phyloP scores from a whole-genome alignment of 2,888 invertebrate species.

The Mythimna pallens region DNA sequence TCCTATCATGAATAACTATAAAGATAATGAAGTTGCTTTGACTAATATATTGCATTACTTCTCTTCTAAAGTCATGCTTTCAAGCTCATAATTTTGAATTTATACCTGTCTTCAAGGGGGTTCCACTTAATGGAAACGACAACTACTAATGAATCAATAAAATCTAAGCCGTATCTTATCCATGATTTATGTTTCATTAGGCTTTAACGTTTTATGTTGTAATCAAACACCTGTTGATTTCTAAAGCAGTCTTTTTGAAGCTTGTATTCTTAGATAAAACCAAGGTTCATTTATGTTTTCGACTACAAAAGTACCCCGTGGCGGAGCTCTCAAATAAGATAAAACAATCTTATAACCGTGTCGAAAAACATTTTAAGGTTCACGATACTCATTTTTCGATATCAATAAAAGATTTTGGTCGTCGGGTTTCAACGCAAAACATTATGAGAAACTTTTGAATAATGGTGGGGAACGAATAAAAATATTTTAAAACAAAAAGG shows the following conservation, averaged over 20 bases:
- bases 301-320: slow-evolving; percentile 68
- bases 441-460: slow-evolving; percentile 88
- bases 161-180: slow-evolving; percentile 66
- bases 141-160: slow-evolving; percentile 71
- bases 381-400: slow-evolving; percentile 85
- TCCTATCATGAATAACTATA: slow-evolving; percentile 30
- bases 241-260: slow-evolving; percentile 64
- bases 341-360: slow-evolving; percentile 76
- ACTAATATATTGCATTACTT: slow-evolving; percentile 37
- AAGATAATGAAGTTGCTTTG: slow-evolving; percentile 36
- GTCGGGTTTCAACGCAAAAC: slow-evolving; percentile 83
- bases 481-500: slow-evolving; percentile 88
- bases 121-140: slow-evolving; percentile 59
- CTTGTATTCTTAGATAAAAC: slow-evolving; percentile 40
- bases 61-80: slow-evolving; percentile 39
- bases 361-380: slow-evolving; percentile 77
- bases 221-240: slow-evolving; percentile 70
- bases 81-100: slow-evolving; percentile 52
- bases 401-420: slow-evolving; percentile 86
- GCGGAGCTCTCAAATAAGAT: slow-evolving; percentile 75
- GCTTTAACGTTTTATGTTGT: slow-evolving; percentile 68
- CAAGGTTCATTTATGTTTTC: slow-evolving; percentile 51
- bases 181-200: slow-evolving; percentile 71
- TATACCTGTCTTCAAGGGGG: slow-evolving; percentile 53
- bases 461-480: slow-evolving; percentile 85